Base-by-base conservation (phyloP, 2,797 vertebrate genomes). In the Chloroceryle amazona region DNA sequence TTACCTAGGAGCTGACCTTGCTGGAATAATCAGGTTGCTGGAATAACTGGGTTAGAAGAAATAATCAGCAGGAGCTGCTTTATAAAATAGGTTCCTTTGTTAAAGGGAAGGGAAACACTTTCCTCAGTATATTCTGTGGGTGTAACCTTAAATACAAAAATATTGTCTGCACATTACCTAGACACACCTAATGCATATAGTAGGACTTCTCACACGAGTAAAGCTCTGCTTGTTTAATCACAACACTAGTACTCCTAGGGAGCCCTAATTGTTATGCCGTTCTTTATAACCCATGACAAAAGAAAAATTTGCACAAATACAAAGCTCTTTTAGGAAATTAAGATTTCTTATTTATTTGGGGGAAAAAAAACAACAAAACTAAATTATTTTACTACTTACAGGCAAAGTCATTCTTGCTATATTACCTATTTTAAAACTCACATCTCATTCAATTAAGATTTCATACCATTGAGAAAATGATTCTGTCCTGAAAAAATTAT, bases 391-490 rank as follows among this genome's bases (percentile, higher is more conserved):
- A 89, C 78, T 89, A 35, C 86, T 82, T 60, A 79, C 83, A 76
- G 80, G 91, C 95, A 92, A 81, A 94, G 42, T 33, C 81, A 73
- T 75, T 93, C 75, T 84, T 62, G 82, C 49, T 94, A 90, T 52
- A 65, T 81, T 57, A 89, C 88, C 83, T 93, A 52, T 86, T 88
- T 89, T 83, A 86, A 94, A 93, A 96, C 74, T 89, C 90, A 74
- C 82, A 85, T 80, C 90, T 89, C 90, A 92, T 95, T 89, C 95
- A 94, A 97, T 97, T 97, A 97, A 94, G 49, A 65, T 86, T 96
- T 96, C 95, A 76, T 88, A 81, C 74, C 68, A 57, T 51, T 85
- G 94, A 95, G 63, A 95, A 96, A 96, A 93, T 41, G 37, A 85
- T 29, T 65, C 74, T 39, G 31, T 81, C 85, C 76, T 44, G 61